Percentiles rank a stretch among this genome's conserved stretches.
These are phyloP conservation scores for Adela reaumurella DNA, from an alignment of 2,888 invertebrate species.

Conservation along the genomic window DNA sequence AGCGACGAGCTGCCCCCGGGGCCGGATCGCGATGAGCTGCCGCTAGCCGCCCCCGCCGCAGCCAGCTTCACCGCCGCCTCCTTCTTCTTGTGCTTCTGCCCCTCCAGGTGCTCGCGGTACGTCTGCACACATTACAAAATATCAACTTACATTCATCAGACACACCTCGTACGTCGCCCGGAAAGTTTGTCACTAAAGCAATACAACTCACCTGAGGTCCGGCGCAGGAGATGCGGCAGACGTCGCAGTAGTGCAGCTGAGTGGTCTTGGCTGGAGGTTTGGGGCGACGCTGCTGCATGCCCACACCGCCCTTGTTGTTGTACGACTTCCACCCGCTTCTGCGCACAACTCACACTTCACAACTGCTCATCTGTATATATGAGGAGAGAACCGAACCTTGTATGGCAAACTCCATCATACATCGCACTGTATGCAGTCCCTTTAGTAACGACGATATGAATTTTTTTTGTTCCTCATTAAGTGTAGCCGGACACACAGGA, in stretches of 20 bases:
- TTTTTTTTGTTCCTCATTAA: too few relatives aligned
- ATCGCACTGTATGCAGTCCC: too few relatives aligned
- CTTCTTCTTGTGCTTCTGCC: slow-evolving; percentile 98
- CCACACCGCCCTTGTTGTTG: slow-evolving; percentile 39
- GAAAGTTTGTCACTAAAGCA: too few relatives aligned
- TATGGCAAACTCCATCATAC: too few relatives aligned
- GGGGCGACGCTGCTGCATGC: slow-evolving; percentile 60
- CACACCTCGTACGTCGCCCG: too few relatives aligned
- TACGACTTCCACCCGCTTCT: slow-evolving; percentile 52
- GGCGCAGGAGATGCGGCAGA: slow-evolving; percentile 97
- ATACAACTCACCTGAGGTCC: slow-evolving; percentile 82
- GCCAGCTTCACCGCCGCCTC: slow-evolving; percentile 70
- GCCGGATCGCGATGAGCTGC: slow-evolving; percentile 22
- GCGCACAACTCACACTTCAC: too few relatives aligned
- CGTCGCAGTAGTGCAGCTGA: slow-evolving; percentile 96
- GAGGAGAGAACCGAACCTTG: too few relatives aligned
- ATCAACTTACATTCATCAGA: too few relatives aligned
- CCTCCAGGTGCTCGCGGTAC: slow-evolving; percentile 94
- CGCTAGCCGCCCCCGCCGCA: slow-evolving; percentile 61
- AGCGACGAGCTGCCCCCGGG: slow-evolving; percentile 52
- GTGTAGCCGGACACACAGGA: too few relatives aligned
- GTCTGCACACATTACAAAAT: too few relatives aligned
- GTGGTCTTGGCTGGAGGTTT: slow-evolving; percentile 87
- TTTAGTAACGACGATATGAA: too few relatives aligned
- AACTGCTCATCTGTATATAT: too few relatives aligned